These are phyloP conservation scores for Pogonognathellus flavescens DNA, from an alignment of 1,140 invertebrate genomes.

Conservation along the genomic window DNA sequence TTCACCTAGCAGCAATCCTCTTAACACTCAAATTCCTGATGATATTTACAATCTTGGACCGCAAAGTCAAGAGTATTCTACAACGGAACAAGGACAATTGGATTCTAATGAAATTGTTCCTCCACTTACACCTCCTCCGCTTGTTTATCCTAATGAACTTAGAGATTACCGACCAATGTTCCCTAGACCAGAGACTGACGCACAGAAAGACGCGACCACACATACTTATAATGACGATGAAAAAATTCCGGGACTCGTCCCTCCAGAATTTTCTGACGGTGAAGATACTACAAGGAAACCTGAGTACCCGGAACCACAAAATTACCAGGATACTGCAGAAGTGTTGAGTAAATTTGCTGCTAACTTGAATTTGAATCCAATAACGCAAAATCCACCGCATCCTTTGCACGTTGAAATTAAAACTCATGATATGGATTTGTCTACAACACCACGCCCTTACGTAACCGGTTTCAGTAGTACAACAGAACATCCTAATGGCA, in stretches of 20 bases:
- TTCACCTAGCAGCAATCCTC: not conserved
- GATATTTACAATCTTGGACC: not conserved
- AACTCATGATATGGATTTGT: slow-evolving; percentile 33
- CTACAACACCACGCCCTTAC: slow-evolving; percentile 22
- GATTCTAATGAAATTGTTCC: slow-evolving; percentile 35
- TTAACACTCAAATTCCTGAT: slow-evolving; percentile 33
- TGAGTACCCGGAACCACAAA: not conserved
- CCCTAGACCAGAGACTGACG: not conserved
- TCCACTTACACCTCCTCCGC: slow-evolving; percentile 3
- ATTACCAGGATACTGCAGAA: not conserved
- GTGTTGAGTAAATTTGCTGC: slow-evolving; percentile 15
- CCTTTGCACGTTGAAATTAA: slow-evolving; percentile 24
- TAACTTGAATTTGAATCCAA: slow-evolving; percentile 11
- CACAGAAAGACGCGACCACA: not conserved
- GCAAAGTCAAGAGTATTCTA: not conserved
- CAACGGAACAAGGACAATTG: not conserved
- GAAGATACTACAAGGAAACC: not conserved
- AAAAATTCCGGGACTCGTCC: not conserved
- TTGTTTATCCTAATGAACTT: slow-evolving; percentile 19
- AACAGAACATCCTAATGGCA: not conserved
- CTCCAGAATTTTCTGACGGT: not conserved
- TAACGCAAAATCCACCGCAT: slow-evolving; percentile 6
- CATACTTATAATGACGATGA: slow-evolving; percentile 22
- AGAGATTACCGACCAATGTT: slow-evolving; percentile 31
- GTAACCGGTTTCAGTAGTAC: not conserved